phyloP scores from a whole-genome alignment of 2,797 vertebrate genomes.

The Salarias fasciatus region DNA sequence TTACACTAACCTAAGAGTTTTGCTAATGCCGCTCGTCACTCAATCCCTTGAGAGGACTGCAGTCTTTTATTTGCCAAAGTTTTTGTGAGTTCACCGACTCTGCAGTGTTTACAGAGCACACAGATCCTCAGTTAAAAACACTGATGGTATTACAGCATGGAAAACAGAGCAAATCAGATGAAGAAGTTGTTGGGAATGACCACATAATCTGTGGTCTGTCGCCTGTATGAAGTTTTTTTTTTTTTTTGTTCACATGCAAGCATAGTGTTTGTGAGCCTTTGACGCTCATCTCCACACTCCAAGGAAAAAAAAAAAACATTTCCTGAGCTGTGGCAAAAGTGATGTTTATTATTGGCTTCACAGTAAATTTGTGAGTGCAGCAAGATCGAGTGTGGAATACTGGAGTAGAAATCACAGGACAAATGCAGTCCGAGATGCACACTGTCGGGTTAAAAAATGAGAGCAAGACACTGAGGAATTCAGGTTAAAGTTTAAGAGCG shows the following conservation, averaged over 20 bases:
- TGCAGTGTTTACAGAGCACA: too few species aligned
- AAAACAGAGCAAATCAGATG: too few species aligned
- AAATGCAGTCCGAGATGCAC: conserved; percentile 9
- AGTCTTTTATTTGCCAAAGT: too few species aligned
- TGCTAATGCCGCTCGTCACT: conserved; percentile 2
- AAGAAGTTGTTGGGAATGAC: too few species aligned
- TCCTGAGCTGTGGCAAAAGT: conserved; percentile 42
- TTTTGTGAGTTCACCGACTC: too few species aligned
- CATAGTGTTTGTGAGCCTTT: too few species aligned
- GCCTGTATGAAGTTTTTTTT: too few species aligned
- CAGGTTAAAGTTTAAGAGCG: conserved; percentile 38
- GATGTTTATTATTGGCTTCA: conserved; percentile 44
- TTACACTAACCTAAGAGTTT: neutral
- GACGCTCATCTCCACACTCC: conserved; percentile 33
- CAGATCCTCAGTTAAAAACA: too few species aligned
- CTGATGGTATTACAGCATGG: too few species aligned
- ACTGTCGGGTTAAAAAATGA: conserved; percentile 2
- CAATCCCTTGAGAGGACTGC: too few species aligned
- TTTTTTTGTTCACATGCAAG: too few species aligned
- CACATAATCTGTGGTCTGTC: too few species aligned
- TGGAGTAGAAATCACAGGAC: conserved; percentile 17
- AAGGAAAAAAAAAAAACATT: conserved; percentile 48
- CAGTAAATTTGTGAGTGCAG: conserved; percentile 49
- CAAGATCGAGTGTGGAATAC: conserved; percentile 27
- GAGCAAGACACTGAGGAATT: conserved; percentile 21